Evolutionary conservation across 1,140 invertebrate genomes (phyloP), one percentile per base, ranked within the genome.

Genomic region (Solenopsis invicta): DNA sequence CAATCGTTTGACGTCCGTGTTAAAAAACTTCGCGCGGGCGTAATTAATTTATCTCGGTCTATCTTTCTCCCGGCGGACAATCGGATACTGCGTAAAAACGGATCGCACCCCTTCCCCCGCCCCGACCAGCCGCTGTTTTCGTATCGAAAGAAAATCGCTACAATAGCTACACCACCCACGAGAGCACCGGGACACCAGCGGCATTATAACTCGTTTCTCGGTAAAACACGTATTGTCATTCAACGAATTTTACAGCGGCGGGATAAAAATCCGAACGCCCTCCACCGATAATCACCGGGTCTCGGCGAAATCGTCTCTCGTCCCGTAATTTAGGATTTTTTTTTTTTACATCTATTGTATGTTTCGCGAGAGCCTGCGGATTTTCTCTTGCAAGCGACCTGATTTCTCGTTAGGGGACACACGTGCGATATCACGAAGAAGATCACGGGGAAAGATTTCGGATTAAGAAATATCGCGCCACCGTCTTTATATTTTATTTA

Each of bases 161-260:
- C 48, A 56, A 86, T 62, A 50, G 74, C 71, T 89, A 77, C 72
- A 54, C 29, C 77, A 87, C 77, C 80, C 85, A 81, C 88, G 62
- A 91, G 74, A 89, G 74, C 34, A 41, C 54, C 41, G 67, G 52
- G 54, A 8, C 56, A 88, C 77, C 77, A 84, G 77, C 74, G 71
- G 85, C 85, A 85, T 89, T 84, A 80, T 77, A 87, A 34, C 81
- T 88, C 87, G 64, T 81, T 91, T 59, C 78, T 62, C 67, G 64
- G 69, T 90, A 78, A 91, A 91, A 94, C 94, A 93, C 93, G 93
- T 95, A 95, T 95, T 95, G 94, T 95, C 95, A 93, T 94, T 94
- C 92, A 95, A 95, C 91, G 92, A 95, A 94, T 94, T 94, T 93
- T 75, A 74, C 54, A 61, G 41, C 41, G 80, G n/a, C 80, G 80